Evolutionary conservation across 2,888 invertebrate species (phyloP).

Genomic region (Erebia ligea): DNA sequence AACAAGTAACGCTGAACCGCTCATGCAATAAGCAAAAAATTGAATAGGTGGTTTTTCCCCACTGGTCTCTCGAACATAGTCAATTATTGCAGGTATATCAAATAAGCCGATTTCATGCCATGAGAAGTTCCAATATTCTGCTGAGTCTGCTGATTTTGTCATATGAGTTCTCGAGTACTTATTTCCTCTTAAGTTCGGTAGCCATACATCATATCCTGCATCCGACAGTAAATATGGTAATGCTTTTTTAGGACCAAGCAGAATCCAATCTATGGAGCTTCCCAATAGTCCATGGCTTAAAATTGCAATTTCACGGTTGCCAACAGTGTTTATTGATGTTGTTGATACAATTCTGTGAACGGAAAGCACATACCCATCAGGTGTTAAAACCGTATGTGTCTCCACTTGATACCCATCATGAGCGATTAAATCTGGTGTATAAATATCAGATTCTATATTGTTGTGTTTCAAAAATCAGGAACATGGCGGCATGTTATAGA

Average conservation of each 20-base stretch:
- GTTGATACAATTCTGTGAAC: constrained; percentile 49
- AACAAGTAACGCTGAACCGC: constrained; percentile 54
- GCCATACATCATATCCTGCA: constrained; percentile 82
- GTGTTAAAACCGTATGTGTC: constrained; percentile 50
- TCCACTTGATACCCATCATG: constrained; percentile 49
- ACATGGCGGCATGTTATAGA: constrained; percentile 4
- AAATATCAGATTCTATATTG: constrained; percentile 6
- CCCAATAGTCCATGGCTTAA: constrained; percentile 58
- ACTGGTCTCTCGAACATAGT: constrained; percentile 49
- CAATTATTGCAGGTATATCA: constrained; percentile 54
- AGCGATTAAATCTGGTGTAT: constrained; percentile 38
- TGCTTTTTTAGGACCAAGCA: constrained; percentile 51
- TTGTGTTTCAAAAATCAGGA: constrained; percentile 21
- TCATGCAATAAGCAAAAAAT: constrained; percentile 59
- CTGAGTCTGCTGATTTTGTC: constrained; percentile 34
- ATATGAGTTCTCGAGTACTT: constrained; percentile 53
- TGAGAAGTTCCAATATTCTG: constrained; percentile 58
- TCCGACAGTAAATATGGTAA: constrained; percentile 72
- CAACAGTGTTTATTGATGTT: neutral
- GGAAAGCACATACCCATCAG: constrained; percentile 54
- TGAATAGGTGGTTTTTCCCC: constrained; percentile 44
- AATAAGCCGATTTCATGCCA: constrained; percentile 61
- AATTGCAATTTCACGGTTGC: constrained; percentile 42
- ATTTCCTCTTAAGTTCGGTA: constrained; percentile 67
- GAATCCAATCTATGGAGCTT: constrained; percentile 58